Base-by-base conservation (phyloP, 2,797 vertebrate genomes). In the Miichthys miiuy region DNA sequence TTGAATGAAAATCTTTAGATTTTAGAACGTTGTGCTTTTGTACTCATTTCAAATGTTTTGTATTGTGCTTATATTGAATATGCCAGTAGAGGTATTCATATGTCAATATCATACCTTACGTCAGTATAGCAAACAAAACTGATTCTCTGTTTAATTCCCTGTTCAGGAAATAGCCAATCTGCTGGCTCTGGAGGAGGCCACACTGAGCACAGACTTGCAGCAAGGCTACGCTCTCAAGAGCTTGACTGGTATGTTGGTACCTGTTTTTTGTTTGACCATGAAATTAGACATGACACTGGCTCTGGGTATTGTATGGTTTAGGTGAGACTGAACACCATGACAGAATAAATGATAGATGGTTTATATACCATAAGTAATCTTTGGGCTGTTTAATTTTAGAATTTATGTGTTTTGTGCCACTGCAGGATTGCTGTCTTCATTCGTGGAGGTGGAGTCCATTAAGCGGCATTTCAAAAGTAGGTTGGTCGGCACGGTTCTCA, bases 141-240 rank as follows among this genome's bases (percentile, higher is more conserved):
- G 20, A 1, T 42, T 47, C 16, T 69, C 17, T 56, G 0, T 68
- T 68, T 47, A 6, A 44, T 56, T 42, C 34, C 17, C 13, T 72
- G 9, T 74, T 44, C 77, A 99, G 98, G 98, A 99, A 95, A 99
- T 99, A 57, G 98, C 98, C 82, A 98, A 97, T 85, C 94, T 99
- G 58, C 92, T 99, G 27, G 96, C 98, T 20, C 92, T 99, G 91
- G 98, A 99, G 82, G 98, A 99, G 84, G 98, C 98, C 3, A 99
- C 98, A 0, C 93, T 99, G 79, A 99, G 97, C 91, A 99, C 98
- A 6, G 98, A 99, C 83, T 84, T 99, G 81, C 98, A 99, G 89
- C 98, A 99, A 88, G 98, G 98, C 65, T 99, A 99, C 17, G 98
- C 98, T 55, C 96, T 99, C 84, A 99, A 99, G 92, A 99, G 98